These are phyloP conservation scores for Hydraecia micacea DNA, from an alignment of 2,888 invertebrate species.

Conservation along the genomic window DNA sequence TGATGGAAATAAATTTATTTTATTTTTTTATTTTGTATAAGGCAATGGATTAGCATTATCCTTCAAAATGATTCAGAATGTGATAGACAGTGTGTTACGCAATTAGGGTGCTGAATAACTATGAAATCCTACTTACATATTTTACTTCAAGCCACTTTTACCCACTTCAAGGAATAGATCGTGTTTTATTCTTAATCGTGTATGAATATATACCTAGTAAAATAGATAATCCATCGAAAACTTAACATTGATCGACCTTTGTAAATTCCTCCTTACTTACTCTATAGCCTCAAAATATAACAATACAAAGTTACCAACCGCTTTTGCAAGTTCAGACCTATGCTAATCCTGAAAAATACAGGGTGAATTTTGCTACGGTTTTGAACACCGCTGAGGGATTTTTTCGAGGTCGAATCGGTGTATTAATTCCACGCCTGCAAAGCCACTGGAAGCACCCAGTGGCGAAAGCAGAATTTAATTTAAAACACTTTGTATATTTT, in stretches of 20 bases:
- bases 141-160: neutral
- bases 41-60: too few relatives aligned
- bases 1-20: too few relatives aligned
- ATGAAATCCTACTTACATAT: neutral
- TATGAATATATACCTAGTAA: too few relatives aligned
- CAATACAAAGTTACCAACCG: constrained; percentile 22
- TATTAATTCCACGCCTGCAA: constrained; percentile 55
- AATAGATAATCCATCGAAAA: too few relatives aligned
- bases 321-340: constrained; percentile 38
- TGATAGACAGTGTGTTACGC: too few relatives aligned
- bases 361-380: constrained; percentile 40
- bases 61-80: too few relatives aligned
- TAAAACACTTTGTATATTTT: constrained; percentile 33
- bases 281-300: constrained; percentile 10
- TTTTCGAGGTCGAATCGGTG: constrained; percentile 39
- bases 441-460: constrained; percentile 39
- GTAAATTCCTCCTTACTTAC: neutral
- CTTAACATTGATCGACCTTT: neutral
- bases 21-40: too few relatives aligned
- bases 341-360: constrained; percentile 56
- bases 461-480: constrained; percentile 50
- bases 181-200: too few relatives aligned
- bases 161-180: neutral
- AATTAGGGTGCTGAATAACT: too few relatives aligned
- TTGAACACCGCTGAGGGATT: constrained; percentile 50